Evolutionary conservation across 2,113 vertebrate species (phyloP), one percentile per base, ranked within the genome.

Genomic region (Triplophysa tibetana): DNA sequence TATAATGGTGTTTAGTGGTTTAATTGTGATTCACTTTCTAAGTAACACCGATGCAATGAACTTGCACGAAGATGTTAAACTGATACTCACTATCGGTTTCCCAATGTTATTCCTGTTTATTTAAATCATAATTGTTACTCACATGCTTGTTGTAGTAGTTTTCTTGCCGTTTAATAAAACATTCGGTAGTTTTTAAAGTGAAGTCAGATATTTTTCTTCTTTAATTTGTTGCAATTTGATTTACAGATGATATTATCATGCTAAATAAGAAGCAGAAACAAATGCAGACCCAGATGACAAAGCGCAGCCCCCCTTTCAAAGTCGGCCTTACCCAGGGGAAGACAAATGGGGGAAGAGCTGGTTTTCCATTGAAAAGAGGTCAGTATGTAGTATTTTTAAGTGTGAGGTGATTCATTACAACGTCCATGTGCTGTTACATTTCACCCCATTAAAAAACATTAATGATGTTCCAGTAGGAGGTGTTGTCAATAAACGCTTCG

Each of bases 171-270:
- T 70, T 1, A 70, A n/a, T 19, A 7, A 70, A 19, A 2, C n/a
- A 2, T 2, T 4, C 16, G 29, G 2, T 4, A 33, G 8, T 70
- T 26, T 29, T 13, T 38, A 1, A 70, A 62, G 70, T 77, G n/a
- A 77, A 17, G 43, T 6, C 33, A 24, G 11, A 9, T n/a, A 43
- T 1, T 3, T 12, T 19, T 50, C 21, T 2, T 2, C 5, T 19
- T 50, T 48, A 7, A 8, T 70, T 50, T 77, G 0, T 54, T 61
- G 56, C 17, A 0, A 84, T 26, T 21, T 79, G n/a, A 19, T 81
- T 79, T 26, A 83, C 88, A 98, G 96, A 98, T 90, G 96, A 98
- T 85, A 98, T 98, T 62, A 98, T 98, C 88, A 95, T 94, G 75
- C 80, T 98, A 88, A 98, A 98, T 87, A 94, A 92, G 89, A 96